These are phyloP conservation scores for Leguminivora glycinivorella DNA, from an alignment of 1,140 invertebrate species.

Conservation along the genomic window DNA sequence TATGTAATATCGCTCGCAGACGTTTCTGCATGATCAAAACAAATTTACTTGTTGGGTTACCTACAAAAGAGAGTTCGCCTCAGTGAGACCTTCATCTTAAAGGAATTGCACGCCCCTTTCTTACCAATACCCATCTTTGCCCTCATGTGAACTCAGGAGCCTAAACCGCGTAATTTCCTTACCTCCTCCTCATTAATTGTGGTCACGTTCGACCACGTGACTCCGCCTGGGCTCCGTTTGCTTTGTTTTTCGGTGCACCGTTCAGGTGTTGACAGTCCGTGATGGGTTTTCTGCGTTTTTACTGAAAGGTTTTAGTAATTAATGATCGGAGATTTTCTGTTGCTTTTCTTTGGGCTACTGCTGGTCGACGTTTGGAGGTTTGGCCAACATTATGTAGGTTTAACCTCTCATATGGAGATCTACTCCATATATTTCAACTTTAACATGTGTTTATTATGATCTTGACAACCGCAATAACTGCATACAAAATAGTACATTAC, in stretches of 20 bases:
- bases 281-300: constrained; percentile 23
- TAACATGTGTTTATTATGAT: no score
- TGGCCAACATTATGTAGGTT: no score
- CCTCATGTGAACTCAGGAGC: constrained; percentile 29
- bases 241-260: constrained; percentile 25
- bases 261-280: constrained; percentile 27
- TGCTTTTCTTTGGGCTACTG: background rate
- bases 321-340: constrained; percentile 14
- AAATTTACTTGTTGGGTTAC: no score
- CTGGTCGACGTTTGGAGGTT: no score
- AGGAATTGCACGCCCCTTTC: background rate
- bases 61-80: background rate
- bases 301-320: constrained; percentile 19
- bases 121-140: background rate
- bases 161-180: constrained; percentile 44
- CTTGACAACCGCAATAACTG: no score
- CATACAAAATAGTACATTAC: no score
- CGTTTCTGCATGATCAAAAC: no score
- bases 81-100: background rate
- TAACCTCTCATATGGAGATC: no score
- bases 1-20: no score
- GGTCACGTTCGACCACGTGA: constrained; percentile 40
- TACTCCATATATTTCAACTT: no score
- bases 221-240: constrained; percentile 15
- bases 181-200: constrained; percentile 47